A percentile compares a stretch with the other conserved stretches of the same genome.
phyloP scores from a whole-genome alignment of 1,140 invertebrate species.

The Ephestia elutella region DNA sequence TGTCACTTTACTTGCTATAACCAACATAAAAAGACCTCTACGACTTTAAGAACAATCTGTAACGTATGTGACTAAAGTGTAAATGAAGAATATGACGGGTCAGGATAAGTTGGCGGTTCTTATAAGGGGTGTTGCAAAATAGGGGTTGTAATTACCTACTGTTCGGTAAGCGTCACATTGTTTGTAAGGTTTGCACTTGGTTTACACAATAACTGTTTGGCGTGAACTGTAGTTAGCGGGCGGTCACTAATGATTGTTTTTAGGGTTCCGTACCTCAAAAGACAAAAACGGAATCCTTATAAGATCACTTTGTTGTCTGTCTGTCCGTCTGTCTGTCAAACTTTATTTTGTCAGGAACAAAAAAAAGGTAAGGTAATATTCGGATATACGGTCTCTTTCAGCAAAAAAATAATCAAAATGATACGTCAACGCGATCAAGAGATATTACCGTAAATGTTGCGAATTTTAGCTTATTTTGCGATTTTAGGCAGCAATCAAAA shows the following conservation, averaged over 20 bases:
- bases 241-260: constrained; percentile 20
- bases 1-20: constrained; percentile 35
- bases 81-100: constrained; percentile 29
- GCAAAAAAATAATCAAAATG: too few relatives aligned
- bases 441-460: too few relatives aligned
- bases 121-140: constrained; percentile 44
- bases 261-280: not conserved
- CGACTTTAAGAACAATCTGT: constrained; percentile 17
- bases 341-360: too few relatives aligned
- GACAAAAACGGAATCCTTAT: too few relatives aligned
- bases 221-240: constrained; percentile 48
- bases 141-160: constrained; percentile 62
- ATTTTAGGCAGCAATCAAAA: too few relatives aligned
- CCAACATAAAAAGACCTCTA: constrained; percentile 33
- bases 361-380: too few relatives aligned
- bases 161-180: constrained; percentile 55
- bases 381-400: too few relatives aligned
- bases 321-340: too few relatives aligned
- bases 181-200: constrained; percentile 55
- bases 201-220: constrained; percentile 63
- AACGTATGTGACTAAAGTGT: constrained; percentile 23
- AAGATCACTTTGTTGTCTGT: too few relatives aligned
- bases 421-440: too few relatives aligned
- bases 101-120: constrained; percentile 33
- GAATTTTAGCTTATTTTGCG: too few relatives aligned